Percentiles rank a stretch among this genome's conserved stretches.
Conservation (phyloP, 2,113 vertebrate species). For the Atractosteus spatula region DNA sequence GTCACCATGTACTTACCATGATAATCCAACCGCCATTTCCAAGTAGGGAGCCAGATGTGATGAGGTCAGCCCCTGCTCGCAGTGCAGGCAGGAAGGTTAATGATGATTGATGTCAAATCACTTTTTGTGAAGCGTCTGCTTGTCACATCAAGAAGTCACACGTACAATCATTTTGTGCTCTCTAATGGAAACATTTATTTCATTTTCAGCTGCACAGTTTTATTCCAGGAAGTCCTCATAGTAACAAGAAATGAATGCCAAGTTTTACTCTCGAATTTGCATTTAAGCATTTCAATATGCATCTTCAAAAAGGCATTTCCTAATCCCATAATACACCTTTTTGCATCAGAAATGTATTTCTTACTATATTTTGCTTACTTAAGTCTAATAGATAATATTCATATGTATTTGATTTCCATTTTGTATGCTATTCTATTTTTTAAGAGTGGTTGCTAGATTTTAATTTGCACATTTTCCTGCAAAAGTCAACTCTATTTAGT, state of each 20-base stretch:
- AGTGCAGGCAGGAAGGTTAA: conserved; percentile 65
- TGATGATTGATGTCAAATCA: conserved; percentile 75
- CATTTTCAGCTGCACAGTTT: conserved; percentile 22
- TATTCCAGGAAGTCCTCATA: background rate
- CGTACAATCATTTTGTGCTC: conserved; percentile 35
- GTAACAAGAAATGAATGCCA: background rate
- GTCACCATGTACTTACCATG: conserved; percentile 59
- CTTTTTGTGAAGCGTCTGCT: conserved; percentile 59
- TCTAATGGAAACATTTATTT: conserved; percentile 34
- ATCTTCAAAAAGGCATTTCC: no score
- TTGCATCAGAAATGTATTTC: no score
- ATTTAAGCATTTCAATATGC: no score
- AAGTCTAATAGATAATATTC: no score
- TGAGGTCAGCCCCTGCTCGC: conserved; percentile 56
- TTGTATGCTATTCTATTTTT: no score
- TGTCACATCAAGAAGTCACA: conserved; percentile 57
- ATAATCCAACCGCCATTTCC: conserved; percentile 64
- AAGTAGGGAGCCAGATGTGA: conserved; percentile 72
- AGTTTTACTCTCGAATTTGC: background rate
- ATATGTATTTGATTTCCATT: no score
- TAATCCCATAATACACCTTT: no score
- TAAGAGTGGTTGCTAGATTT: no score
- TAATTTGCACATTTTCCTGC: no score
- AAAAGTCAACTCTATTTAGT: no score
- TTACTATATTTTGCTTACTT: no score